phyloP scores from a whole-genome alignment of 2,113 vertebrate species.

The Sprattus sprattus region DNA sequence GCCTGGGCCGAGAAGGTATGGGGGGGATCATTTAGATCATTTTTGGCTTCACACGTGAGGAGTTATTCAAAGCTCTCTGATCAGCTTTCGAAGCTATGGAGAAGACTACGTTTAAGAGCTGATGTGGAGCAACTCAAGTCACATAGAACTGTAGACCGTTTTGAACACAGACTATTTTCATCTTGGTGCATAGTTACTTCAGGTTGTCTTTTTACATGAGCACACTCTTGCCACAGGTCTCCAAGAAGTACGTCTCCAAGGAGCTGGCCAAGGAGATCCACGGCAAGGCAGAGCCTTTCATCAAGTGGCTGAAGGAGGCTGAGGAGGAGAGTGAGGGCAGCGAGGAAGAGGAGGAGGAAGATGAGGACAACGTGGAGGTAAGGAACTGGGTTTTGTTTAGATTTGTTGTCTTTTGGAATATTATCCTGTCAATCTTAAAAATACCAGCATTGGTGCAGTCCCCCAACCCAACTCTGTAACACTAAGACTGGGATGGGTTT shows the following conservation, averaged over 20 bases:
- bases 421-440: too few relatives aligned
- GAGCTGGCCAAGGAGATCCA: constrained; percentile 99
- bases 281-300: constrained; percentile 92
- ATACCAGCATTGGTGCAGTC: too few relatives aligned
- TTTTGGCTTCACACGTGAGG: neutral
- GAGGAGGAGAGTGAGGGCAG: constrained; percentile 95
- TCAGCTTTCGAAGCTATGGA: neutral
- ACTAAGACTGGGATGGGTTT: too few relatives aligned
- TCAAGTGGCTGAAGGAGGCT: constrained; percentile 97
- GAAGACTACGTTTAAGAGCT: neutral
- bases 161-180: neutral
- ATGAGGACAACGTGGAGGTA: constrained; percentile 90
- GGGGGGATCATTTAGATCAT: neutral
- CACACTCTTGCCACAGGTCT: constrained; percentile 72
- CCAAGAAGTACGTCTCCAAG: constrained; percentile 97
- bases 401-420: too few relatives aligned
- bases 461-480: too few relatives aligned
- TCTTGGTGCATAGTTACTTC: too few relatives aligned
- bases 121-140: neutral
- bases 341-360: constrained; percentile 83
- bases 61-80: neutral
- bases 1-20: constrained; percentile 95
- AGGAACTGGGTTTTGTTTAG: neutral
- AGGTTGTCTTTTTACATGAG: neutral
- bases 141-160: neutral